Percentiles rank a stretch among this genome's conserved stretches.
These are phyloP conservation scores for Micrasema minimum DNA, from an alignment of 1,140 invertebrate species.

Conservation along the genomic window DNA sequence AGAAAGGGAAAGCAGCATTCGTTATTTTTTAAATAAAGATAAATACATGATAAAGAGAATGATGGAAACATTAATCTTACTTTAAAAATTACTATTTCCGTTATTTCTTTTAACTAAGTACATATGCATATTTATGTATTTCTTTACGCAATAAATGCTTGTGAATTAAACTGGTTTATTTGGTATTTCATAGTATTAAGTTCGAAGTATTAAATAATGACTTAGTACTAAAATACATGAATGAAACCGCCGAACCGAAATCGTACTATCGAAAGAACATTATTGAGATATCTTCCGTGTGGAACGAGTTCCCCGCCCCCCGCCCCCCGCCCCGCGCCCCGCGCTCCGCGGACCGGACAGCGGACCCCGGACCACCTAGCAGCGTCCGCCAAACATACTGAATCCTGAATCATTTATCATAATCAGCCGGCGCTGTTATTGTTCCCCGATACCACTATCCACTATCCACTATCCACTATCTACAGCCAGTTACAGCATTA, in stretches of 20 bases:
- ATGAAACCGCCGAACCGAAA: not conserved
- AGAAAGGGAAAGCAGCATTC: too few species aligned
- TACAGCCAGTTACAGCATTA: not conserved
- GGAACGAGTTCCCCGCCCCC: not conserved
- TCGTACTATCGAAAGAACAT: not conserved
- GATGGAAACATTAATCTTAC: too few species aligned
- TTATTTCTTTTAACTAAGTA: too few species aligned
- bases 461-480: not conserved
- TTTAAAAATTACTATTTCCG: too few species aligned
- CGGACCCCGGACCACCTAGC: conserved; percentile 27
- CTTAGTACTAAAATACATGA: too few species aligned
- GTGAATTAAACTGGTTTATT: too few species aligned
- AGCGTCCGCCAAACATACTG: conserved; percentile 27
- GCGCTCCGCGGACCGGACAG: not conserved
- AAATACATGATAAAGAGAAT: too few species aligned
- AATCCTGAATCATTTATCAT: conserved; percentile 29
- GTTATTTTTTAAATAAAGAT: too few species aligned
- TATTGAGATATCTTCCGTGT: conserved; percentile 20
- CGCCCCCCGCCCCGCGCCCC: conserved; percentile 16
- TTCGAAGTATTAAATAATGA: too few species aligned
- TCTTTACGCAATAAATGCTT: too few species aligned
- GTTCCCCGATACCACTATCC: not conserved
- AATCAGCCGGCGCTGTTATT: conserved; percentile 31
- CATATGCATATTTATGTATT: too few species aligned
- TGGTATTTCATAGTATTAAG: too few species aligned